phyloP scores from a whole-genome alignment of 2,797 vertebrate species.

The Bucorvus abyssinicus region DNA sequence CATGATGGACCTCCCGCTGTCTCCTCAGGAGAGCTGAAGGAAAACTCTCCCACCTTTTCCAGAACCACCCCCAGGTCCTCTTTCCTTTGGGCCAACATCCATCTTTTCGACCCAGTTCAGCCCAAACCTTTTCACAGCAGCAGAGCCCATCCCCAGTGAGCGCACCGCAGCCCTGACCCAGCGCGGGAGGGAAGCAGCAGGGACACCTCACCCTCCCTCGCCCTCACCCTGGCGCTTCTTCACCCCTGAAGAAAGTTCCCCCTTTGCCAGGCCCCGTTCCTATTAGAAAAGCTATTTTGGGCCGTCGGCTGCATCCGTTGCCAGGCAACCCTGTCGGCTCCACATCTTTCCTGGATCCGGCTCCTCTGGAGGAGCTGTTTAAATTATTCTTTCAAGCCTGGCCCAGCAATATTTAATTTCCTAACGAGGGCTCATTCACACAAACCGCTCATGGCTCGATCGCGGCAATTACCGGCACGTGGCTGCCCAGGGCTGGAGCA shows the following conservation, averaged over 20 bases:
- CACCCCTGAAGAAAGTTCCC: constrained; percentile 5
- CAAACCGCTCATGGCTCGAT: fast-evolving
- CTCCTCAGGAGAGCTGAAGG: fast-evolving
- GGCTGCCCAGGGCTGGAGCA: background rate
- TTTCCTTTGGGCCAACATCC: background rate
- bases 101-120: background rate
- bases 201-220: background rate
- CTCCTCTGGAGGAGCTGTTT: background rate
- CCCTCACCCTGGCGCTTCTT: background rate
- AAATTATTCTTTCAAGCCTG: background rate
- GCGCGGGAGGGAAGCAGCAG: background rate
- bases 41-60: background rate
- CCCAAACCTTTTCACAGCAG: background rate
- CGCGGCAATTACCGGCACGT: background rate
- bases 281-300: constrained; percentile 36
- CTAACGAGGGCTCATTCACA: constrained; percentile 1
- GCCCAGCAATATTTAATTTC: constrained; percentile 22
- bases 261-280: background rate
- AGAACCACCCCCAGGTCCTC: background rate
- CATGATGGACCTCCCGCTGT: background rate
- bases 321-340: constrained; percentile 14
- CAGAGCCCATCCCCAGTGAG: background rate
- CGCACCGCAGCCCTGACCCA: fast-evolving
- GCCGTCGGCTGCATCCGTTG: constrained; percentile 42
- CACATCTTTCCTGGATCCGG: background rate